Conservation (phyloP, 2,113 vertebrate genomes). For the Paradoxurus hermaphroditus region DNA sequence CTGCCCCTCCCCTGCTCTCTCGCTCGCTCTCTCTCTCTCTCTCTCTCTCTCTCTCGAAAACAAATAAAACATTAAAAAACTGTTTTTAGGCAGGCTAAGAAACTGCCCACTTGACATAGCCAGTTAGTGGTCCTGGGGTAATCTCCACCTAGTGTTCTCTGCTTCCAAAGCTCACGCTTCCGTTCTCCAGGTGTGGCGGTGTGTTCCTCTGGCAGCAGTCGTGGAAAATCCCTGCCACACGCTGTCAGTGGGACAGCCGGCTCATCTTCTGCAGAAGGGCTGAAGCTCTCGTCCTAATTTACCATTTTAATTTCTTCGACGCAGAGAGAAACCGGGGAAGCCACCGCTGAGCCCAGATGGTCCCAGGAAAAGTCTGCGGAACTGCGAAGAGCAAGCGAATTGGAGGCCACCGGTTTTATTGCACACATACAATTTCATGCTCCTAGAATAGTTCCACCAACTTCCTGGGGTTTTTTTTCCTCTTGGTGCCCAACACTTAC, state of each 20-base stretch:
- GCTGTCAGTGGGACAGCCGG: accelerated
- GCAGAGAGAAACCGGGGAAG: background rate
- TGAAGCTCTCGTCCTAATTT: background rate
- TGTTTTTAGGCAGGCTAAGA: too few relatives aligned
- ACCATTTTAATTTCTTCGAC: background rate
- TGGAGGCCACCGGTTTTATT: too few relatives aligned
- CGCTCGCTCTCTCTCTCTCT: too few relatives aligned
- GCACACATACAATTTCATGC: background rate
- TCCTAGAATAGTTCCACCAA: background rate
- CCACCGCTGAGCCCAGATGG: background rate
- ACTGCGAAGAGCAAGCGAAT: background rate
- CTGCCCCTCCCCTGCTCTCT: too few relatives aligned
- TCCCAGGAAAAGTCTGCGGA: accelerated
- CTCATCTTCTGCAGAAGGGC: accelerated
- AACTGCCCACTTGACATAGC: too few relatives aligned
- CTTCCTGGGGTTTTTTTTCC: background rate
- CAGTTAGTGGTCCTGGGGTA: background rate
- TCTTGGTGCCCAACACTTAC: background rate
- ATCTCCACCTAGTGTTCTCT: background rate
- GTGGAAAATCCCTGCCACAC: accelerated
- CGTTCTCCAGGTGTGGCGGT: accelerated
- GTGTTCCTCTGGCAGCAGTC: background rate
- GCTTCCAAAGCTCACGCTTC: background rate
- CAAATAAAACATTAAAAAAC: too few relatives aligned
- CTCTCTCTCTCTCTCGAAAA: too few relatives aligned